Percentiles rank a stretch among this genome's conserved stretches.
phyloP scores from a whole-genome alignment of 1,140 invertebrate genomes.

The Parapsyche elsis region DNA sequence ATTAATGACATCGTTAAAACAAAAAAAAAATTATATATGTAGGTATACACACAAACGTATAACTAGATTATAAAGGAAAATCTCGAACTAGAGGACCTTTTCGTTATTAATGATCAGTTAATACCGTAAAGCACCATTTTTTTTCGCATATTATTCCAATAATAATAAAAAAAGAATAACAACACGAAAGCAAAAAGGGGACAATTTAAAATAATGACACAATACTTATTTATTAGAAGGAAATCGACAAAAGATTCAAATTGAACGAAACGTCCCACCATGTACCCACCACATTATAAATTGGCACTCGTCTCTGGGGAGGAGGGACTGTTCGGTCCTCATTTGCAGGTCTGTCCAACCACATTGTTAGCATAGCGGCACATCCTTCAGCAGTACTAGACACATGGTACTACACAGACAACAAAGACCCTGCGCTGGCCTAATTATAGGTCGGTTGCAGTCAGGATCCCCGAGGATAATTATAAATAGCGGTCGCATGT shows the following conservation, averaged over 20 bases:
- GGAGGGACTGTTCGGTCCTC: background rate
- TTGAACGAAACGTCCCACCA: background rate
- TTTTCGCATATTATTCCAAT: background rate
- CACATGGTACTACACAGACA: constrained; percentile 19
- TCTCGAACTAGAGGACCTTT: background rate
- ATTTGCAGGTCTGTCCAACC: background rate
- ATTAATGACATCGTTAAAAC: constrained; percentile 18
- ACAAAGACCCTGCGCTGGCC: constrained; percentile 15
- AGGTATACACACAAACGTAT: no score
- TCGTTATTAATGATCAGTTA: constrained; percentile 32
- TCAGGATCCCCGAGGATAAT: constrained; percentile 18
- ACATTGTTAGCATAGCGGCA: background rate
- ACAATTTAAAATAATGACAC: constrained; percentile 3
- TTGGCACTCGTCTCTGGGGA: background rate
- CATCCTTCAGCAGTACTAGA: background rate
- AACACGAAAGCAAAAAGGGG: background rate
- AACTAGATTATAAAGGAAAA: background rate
- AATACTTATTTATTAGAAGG: no score
- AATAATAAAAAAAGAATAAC: background rate
- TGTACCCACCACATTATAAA: background rate
- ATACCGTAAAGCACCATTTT: background rate
- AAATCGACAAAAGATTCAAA: no score
- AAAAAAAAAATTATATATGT: background rate
- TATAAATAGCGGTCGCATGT: constrained; percentile 31
- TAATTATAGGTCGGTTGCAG: constrained; percentile 23